Evolutionary conservation across 1,140 invertebrate species (phyloP).

Genomic region (Armadillidium nasatum): DNA sequence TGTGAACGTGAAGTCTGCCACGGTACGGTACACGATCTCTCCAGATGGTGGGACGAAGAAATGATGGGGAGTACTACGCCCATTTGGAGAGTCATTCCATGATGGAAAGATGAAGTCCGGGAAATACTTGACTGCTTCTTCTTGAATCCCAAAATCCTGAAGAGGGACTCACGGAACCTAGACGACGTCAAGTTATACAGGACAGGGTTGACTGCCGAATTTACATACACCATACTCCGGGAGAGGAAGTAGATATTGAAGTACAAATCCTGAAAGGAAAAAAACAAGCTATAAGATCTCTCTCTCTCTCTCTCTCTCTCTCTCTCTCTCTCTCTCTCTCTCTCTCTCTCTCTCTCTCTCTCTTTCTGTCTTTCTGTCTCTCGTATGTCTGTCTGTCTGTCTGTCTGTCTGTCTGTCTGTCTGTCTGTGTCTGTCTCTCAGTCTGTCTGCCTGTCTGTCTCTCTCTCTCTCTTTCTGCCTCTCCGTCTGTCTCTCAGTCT

Average conservation of each 20-base stretch:
- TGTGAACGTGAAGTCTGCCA: neutral
- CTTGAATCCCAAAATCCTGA: conserved; percentile 13
- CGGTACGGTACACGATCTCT: neutral
- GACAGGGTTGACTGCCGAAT: conserved; percentile 84
- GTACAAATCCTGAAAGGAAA: conserved; percentile 68
- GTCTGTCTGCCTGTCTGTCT: no score
- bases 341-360: no score
- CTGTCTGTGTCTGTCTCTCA: no score
- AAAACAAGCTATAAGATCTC: no score
- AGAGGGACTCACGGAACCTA: conserved; percentile 77
- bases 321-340: no score
- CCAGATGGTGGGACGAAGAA: neutral
- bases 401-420: no score
- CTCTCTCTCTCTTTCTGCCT: no score
- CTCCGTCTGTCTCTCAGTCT: no score
- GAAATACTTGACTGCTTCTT: neutral
- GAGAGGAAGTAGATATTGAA: conserved; percentile 79
- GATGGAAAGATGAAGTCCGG: neutral
- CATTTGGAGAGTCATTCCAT: neutral
- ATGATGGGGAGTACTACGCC: neutral
- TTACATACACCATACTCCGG: conserved; percentile 80
- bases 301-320: no score
- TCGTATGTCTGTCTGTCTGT: no score
- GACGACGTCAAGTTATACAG: conserved; percentile 84
- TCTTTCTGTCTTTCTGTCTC: no score